Conservation (phyloP, 2,113 vertebrate species). For the Ptilorrhoa leucosticta region DNA sequence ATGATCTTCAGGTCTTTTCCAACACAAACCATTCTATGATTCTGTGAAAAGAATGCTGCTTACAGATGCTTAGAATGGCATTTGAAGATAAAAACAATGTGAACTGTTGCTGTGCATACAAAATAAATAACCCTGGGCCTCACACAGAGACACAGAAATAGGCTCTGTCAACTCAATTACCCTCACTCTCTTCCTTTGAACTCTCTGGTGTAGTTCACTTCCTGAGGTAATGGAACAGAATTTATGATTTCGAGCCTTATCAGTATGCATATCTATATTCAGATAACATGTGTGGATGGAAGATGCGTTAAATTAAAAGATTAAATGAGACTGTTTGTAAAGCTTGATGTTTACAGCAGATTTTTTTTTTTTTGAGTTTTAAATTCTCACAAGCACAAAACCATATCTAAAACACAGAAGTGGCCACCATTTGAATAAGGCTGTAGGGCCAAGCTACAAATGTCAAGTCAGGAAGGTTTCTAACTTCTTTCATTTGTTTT, state of each 20-base stretch:
- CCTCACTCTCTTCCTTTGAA: conserved; percentile 14
- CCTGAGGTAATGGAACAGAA: conserved; percentile 23
- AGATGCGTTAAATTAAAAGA: not conserved
- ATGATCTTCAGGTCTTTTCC: not conserved
- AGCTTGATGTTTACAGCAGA: not conserved
- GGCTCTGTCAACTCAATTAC: not conserved
- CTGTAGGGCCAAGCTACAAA: not conserved
- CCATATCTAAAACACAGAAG: not conserved
- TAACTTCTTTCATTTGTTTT: not conserved
- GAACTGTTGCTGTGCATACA: not conserved
- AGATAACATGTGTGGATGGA: not conserved
- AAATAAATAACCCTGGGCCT: conserved; percentile 17
- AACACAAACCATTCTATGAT: not conserved
- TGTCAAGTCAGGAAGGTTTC: not conserved
- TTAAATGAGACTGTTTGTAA: not conserved
- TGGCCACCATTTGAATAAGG: not conserved
- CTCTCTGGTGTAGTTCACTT: not conserved
- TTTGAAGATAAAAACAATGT: not conserved
- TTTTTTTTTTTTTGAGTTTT: not conserved
- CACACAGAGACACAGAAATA: not conserved
- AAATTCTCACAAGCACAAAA: not conserved
- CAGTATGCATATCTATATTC: not conserved
- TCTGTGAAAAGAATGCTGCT: not conserved
- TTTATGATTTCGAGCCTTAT: conserved; percentile 24
- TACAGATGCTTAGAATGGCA: not conserved